Conservation (phyloP, 2,113 vertebrate genomes). For the Colossoma macropomum region DNA sequence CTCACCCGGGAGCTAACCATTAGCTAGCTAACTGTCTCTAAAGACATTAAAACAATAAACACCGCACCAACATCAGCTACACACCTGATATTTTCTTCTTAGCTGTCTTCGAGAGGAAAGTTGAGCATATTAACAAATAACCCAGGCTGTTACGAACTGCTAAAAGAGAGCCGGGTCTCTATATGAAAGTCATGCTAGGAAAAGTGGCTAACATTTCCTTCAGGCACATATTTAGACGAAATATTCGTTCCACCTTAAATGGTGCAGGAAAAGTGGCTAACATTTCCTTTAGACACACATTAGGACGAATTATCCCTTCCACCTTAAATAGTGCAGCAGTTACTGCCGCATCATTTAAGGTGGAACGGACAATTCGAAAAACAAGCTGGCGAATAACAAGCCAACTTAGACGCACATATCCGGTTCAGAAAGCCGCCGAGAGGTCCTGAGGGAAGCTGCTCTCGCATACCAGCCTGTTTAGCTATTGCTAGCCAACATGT, state of each 20-base stretch:
- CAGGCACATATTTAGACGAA: background rate
- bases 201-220: no score
- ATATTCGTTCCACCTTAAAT: background rate
- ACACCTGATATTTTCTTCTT: conserved; percentile 3
- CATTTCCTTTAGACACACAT: conserved; percentile 38
- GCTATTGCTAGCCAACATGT: conserved; percentile 65
- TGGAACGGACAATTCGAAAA: background rate
- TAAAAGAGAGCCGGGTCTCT: background rate
- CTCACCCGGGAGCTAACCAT: background rate
- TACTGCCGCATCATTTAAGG: background rate
- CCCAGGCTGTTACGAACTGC: background rate
- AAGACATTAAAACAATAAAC: background rate
- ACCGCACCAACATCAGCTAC: background rate
- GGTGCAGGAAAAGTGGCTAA: background rate
- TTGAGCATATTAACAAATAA: background rate
- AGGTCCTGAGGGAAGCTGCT: background rate
- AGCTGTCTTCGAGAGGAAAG: background rate
- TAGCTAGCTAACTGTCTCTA: background rate
- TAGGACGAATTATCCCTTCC: background rate
- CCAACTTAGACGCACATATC: conserved; percentile 66
- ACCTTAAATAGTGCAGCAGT: background rate
- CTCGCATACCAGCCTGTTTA: conserved; percentile 35
- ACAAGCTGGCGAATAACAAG: background rate
- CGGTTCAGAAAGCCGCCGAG: conserved; percentile 44
- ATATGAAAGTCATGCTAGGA: background rate